Percentiles rank a stretch among this genome's conserved stretches.
Evolutionary conservation across 2,113 vertebrate species (phyloP).

Genomic region (Hystrix cristata): DNA sequence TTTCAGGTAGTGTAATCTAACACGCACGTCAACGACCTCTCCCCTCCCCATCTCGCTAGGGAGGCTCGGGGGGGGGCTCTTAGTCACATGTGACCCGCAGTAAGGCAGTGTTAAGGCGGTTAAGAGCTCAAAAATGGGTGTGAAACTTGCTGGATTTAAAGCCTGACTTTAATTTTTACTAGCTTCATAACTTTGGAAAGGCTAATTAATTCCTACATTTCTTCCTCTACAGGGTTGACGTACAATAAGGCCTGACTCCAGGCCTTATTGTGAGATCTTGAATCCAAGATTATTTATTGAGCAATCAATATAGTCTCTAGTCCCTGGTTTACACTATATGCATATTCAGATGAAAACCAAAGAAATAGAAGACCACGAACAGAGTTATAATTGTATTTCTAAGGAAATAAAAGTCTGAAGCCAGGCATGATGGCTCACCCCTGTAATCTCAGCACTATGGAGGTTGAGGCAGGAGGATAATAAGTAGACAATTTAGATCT

Average conservation of each 20-base stretch:
- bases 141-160: background rate
- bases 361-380: background rate
- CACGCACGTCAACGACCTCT: background rate
- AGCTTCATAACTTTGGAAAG: constrained; percentile 5
- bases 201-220: background rate
- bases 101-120: background rate
- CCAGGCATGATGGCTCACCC: background rate
- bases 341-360: background rate
- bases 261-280: background rate
- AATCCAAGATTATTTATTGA: background rate
- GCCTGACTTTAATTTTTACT: background rate
- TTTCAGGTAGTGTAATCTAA: constrained; percentile 17
- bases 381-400: background rate
- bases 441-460: background rate
- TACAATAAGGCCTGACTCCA: background rate
- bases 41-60: background rate
- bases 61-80: background rate
- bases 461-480: background rate
- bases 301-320: background rate
- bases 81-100: background rate
- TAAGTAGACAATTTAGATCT: background rate
- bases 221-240: background rate
- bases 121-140: background rate
- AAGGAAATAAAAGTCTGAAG: background rate
- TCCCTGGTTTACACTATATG: accelerated